Conservation (phyloP, 2,888 invertebrate species). For the Gastrophysa polygoni region DNA sequence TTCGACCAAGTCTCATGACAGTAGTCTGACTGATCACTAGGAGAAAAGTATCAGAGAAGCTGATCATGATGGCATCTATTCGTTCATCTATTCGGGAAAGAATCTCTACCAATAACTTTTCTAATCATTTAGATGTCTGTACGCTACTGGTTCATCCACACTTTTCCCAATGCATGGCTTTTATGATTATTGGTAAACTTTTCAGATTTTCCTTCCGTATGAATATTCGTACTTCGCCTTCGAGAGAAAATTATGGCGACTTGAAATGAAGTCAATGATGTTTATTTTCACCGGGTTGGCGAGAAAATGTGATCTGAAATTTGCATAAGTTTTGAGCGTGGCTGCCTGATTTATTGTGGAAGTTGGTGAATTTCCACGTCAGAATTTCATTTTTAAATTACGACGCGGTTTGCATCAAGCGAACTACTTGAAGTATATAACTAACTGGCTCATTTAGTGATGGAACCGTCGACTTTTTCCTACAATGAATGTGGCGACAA, state of each 20-base stretch:
- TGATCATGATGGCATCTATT: too few relatives aligned
- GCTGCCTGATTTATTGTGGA: conserved; percentile 29
- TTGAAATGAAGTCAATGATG: conserved; percentile 36
- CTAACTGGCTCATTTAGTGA: neutral
- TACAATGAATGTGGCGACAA: neutral
- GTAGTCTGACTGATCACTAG: too few relatives aligned
- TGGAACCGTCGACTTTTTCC: neutral
- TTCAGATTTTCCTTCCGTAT: conserved; percentile 33
- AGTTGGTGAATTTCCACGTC: conserved; percentile 23
- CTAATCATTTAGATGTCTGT: too few relatives aligned
- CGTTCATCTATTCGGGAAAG: too few relatives aligned
- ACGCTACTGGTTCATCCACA: conserved; percentile 22
- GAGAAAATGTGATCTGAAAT: conserved; percentile 30
- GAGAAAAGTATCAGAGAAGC: too few relatives aligned
- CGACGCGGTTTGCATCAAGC: conserved; percentile 19
- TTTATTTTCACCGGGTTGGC: conserved; percentile 34
- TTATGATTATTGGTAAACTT: conserved; percentile 42
- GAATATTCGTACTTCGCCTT: conserved; percentile 33
- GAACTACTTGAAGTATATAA: conserved; percentile 4
- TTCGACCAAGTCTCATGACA: too few relatives aligned
- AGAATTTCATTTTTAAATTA: conserved; percentile 26
- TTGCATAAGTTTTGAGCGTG: conserved; percentile 32
- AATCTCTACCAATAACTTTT: too few relatives aligned
- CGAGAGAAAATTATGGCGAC: conserved; percentile 32
- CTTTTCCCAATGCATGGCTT: conserved; percentile 31